Base-by-base conservation (phyloP, 2,113 vertebrate genomes). In the Saguinus midas region DNA sequence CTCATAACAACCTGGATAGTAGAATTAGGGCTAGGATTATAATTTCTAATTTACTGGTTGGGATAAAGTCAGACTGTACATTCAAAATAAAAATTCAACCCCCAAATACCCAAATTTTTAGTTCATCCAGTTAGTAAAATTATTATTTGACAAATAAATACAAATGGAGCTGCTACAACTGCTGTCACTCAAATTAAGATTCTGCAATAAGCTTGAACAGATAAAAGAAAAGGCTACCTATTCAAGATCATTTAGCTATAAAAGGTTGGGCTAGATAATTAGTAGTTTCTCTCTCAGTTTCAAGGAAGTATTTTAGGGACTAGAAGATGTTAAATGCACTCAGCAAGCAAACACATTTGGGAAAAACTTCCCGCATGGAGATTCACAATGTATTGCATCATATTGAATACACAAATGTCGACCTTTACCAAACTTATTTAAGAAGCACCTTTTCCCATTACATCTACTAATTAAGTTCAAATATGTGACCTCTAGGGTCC, bases 21-120 rank as follows among this genome's bases (percentile, higher is more conserved):
- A 97, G 29, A 43, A 93, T 97, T 90, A 40, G 21, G 57, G 5
- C 14, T 91, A 32, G 6, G 43, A 87, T 94, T 86, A 87, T 64
- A 96, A 94, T 92, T 94, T 91, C 73, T 32, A 87, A 64, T 81
- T 96, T 95, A 95, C 9, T 83, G 25, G 61, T 94, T 9, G 10
- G 40, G 66, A 75, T 66, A 32, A 61, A 90, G 25, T 75, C 76
- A 80, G 40, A 86, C 14, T 8, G 13, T 75, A 86, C 64, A 93
- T 8, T 91, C 40, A 84, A 50, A 96, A 87, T 91, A 91, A 86
- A 61, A 95, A 68, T 50, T 84, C 17, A 48, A 94, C 58, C 35
- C 68, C 87, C 58, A 70, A 76, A 76, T 86, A 96, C 27, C 37
- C 64, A 61, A 57, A 96, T 45, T 90, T 90, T 95, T 90, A 97